Conservation (phyloP, 2,113 vertebrate genomes). For the Herpetotheres cachinnans region DNA sequence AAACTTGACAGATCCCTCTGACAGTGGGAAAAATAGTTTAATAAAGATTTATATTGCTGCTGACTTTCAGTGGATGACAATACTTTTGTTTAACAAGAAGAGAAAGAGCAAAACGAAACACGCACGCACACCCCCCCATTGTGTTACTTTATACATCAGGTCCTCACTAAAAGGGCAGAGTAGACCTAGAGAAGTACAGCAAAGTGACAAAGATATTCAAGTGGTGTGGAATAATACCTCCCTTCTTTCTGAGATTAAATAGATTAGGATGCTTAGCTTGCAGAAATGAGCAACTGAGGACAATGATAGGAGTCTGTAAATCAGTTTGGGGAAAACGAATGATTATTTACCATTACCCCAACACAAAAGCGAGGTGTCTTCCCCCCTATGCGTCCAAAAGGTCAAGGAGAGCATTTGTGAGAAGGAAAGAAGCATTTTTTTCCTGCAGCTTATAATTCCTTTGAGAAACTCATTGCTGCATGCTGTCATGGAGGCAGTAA, state of each 20-base stretch:
- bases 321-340: background rate
- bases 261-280: background rate
- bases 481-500: background rate
- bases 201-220: background rate
- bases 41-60: background rate
- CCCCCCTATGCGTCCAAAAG: background rate
- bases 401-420: background rate
- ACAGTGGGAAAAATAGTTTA: background rate
- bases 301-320: background rate
- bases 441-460: background rate
- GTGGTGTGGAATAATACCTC: background rate
- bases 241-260: background rate
- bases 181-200: background rate
- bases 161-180: background rate
- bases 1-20: background rate
- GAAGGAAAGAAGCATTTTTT: background rate
- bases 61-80: background rate
- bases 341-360: background rate
- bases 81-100: background rate
- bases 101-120: background rate
- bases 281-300: background rate
- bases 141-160: background rate
- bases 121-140: too few species aligned
- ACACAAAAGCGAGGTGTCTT: background rate
- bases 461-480: background rate